A percentile compares a stretch with the other conserved stretches of the same genome.
These are phyloP conservation scores for Thysanoteuthis rhombus DNA, from an alignment of 2,888 invertebrate species.

Conservation along the genomic window DNA sequence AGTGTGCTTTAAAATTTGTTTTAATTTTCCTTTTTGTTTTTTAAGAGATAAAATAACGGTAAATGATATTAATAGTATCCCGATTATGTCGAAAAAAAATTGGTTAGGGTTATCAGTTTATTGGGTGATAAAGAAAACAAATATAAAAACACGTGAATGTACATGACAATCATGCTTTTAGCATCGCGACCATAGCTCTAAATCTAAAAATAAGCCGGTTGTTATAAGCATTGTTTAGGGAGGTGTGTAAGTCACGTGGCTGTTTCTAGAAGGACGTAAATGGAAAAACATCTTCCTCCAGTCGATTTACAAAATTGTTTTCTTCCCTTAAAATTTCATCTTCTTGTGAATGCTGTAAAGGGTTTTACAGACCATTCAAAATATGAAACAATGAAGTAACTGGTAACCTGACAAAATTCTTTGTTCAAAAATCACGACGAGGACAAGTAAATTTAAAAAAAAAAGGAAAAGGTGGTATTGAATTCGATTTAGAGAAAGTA, in stretches of 20 bases:
- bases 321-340: not conserved
- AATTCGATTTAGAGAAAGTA: too few species aligned
- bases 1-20: not conserved
- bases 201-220: not conserved
- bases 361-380: not conserved
- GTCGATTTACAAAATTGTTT: not conserved
- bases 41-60: not conserved
- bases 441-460: too few species aligned
- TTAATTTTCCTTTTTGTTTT: not conserved
- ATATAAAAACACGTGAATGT: not conserved
- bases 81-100: too few species aligned
- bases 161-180: not conserved
- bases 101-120: not conserved
- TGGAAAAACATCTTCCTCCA: not conserved
- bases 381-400: not conserved
- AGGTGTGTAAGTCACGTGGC: not conserved
- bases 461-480: too few species aligned
- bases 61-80: too few species aligned
- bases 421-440: too few species aligned
- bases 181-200: not conserved
- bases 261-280: not conserved
- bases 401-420: too few species aligned
- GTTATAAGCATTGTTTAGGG: not conserved
- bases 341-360: not conserved
- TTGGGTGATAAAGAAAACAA: not conserved